Conservation (phyloP, 2,797 vertebrate species). For the Lithobates sylvaticus region DNA sequence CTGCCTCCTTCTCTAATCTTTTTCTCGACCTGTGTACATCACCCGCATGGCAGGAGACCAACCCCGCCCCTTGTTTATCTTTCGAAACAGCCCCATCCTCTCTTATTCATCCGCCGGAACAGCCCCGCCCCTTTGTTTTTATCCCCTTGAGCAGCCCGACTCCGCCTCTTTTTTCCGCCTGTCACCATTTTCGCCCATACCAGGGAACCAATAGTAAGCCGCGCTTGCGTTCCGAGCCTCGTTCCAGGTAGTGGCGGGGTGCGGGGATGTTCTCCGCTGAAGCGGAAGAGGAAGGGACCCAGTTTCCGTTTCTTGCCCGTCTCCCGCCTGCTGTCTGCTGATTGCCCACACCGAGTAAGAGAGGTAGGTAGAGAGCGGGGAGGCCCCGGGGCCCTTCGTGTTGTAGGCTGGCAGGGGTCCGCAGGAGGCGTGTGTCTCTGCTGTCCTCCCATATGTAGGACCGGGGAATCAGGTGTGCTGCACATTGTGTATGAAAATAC, state of each 20-base stretch:
- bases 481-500: not conserved
- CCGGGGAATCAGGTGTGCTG: not conserved
- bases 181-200: not conserved
- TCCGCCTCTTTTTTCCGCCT: not conserved
- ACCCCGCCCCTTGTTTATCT: not conserved
- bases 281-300: conserved; percentile 26
- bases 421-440: not conserved
- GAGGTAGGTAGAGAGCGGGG: not conserved
- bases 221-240: conserved; percentile 13
- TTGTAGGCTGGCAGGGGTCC: too few relatives aligned
- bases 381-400: too few relatives aligned
- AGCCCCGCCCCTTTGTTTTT: too few relatives aligned
- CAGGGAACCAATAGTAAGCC: not conserved
- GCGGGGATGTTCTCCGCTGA: too few relatives aligned
- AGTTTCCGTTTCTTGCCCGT: conserved; percentile 38
- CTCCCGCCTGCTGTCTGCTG: conserved; percentile 27
- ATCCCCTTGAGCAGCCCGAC: too few relatives aligned
- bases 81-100: not conserved
- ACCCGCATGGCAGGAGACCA: too few relatives aligned
- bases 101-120: too few relatives aligned
- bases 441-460: not conserved
- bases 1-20: too few relatives aligned
- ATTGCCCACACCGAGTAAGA: not conserved
- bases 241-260: not conserved
- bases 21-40: too few relatives aligned